Base-by-base conservation (phyloP, 1,140 invertebrate species). In the Bombus turneri region DNA sequence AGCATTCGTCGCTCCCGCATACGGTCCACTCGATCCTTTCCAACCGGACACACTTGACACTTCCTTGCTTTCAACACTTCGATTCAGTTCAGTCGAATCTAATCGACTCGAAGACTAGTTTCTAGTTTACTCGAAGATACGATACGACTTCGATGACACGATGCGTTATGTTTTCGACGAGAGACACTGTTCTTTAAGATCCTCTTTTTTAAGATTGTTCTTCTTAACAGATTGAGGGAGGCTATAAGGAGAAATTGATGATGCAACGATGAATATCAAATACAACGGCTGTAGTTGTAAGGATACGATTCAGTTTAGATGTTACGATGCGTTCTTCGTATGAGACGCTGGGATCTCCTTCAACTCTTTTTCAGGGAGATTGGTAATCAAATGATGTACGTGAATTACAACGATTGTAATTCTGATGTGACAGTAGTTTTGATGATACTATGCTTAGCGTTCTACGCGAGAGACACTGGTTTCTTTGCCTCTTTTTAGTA, bases 1-100 rank as follows among this genome's bases (percentile, higher is more conserved):
- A 74, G 78, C 88, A 75, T 83, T 57, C 83, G 77, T 87, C 53
- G 53, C 62, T 77, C 59, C 82, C 69, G 86, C 88, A 85, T 83
- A 53, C 71, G 74, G 64, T 86, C 71, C 57, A 15, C 64, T 39
- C n/a, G 57, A 25, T 37, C 47, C 28, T 9, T 41, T 66, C 57
- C 62, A 31, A 34, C 53, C 2, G 28, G 31, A 53, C 18, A 53
- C 47, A 22, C 47, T 53, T 53, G 47, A 22, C 25, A n/a, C 34
- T 39, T 39, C 0, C 10, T 39, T 28, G 22, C 9, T 34, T 6
- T 31, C 6, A 15, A 68, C 66, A 34, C 13, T 34, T n/a, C 15
- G 64, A n/a, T n/a, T 13, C 4, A 12, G 62, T 64, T 64, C 59
- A n/a, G n/a, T 28, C 28, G 62, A 53, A 31, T 31, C n/a, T 64